These are phyloP conservation scores for Cryptotermes secundus DNA, from an alignment of 1,140 invertebrate genomes.

Conservation along the genomic window DNA sequence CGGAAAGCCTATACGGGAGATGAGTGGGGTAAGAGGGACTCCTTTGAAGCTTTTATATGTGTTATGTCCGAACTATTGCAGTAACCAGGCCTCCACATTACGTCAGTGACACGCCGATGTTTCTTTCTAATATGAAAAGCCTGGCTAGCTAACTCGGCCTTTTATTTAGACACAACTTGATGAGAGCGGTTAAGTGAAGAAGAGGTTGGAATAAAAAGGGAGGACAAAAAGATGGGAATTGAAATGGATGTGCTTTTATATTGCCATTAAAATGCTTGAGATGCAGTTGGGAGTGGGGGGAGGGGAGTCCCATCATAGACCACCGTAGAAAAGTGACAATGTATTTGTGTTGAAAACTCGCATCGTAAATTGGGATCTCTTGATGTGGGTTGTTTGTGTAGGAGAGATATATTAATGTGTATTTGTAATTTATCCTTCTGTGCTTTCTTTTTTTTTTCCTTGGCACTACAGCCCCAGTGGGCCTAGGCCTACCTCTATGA, in stretches of 20 bases:
- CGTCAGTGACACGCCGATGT: neutral
- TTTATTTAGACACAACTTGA: neutral
- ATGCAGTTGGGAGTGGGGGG: neutral
- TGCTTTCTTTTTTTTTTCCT: too few relatives aligned
- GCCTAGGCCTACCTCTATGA: too few relatives aligned
- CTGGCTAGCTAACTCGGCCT: neutral
- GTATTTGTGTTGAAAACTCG: neutral
- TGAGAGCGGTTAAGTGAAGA: neutral
- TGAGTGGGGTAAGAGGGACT: neutral
- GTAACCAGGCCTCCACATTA: neutral
- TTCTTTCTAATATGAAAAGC: neutral
- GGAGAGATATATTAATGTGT: neutral
- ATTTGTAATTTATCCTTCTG: neutral
- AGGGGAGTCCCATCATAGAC: neutral
- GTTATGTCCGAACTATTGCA: neutral
- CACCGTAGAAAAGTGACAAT: neutral
- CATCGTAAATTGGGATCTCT: too few relatives aligned
- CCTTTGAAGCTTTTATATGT: neutral
- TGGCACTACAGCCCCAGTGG: too few relatives aligned
- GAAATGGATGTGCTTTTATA: slow-evolving; percentile 17
- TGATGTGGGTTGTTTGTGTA: neutral
- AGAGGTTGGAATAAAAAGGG: neutral
- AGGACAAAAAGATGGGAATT: neutral
- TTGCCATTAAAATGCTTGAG: neutral
- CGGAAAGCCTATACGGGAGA: neutral